Conservation (phyloP, 2,797 vertebrate genomes). For the Anguilla anguilla region DNA sequence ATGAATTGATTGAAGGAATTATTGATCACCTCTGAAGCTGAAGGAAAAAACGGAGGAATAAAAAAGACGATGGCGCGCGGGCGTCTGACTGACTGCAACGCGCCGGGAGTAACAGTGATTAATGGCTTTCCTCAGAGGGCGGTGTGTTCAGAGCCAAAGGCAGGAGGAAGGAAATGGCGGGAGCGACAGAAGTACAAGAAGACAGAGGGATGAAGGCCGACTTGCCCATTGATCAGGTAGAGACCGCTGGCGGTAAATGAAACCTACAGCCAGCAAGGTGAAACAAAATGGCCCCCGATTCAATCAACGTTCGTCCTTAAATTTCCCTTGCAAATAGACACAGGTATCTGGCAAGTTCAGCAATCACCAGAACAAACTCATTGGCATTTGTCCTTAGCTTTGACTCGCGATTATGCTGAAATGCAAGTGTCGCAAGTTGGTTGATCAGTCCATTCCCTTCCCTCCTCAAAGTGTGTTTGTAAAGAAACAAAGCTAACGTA, state of each 20-base stretch:
- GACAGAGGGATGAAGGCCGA: constrained; percentile 65
- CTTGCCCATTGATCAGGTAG: constrained; percentile 69
- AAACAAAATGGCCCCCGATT: constrained; percentile 11
- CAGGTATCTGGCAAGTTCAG: no score
- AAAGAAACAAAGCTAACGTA: not conserved
- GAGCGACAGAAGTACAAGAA: constrained; percentile 65
- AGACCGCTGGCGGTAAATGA: constrained; percentile 8
- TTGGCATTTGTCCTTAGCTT: no score
- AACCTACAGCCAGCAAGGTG: not conserved
- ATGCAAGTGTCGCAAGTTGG: no score
- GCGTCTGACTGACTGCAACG: constrained; percentile 43
- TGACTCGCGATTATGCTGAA: no score
- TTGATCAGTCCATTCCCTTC: not conserved
- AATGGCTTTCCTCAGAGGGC: constrained; percentile 71
- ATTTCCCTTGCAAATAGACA: no score
- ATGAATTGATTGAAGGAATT: constrained; percentile 66
- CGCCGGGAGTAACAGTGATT: constrained; percentile 73
- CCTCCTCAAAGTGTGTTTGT: not conserved
- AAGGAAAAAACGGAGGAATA: constrained; percentile 50
- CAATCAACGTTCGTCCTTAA: constrained; percentile 26
- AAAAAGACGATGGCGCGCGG: constrained; percentile 33
- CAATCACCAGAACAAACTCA: no score
- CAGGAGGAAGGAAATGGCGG: constrained; percentile 63
- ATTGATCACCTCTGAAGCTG: constrained; percentile 70
- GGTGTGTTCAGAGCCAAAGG: constrained; percentile 70